Base-by-base conservation (phyloP, 1,140 invertebrate genomes). In the Euglossa dilemma region DNA sequence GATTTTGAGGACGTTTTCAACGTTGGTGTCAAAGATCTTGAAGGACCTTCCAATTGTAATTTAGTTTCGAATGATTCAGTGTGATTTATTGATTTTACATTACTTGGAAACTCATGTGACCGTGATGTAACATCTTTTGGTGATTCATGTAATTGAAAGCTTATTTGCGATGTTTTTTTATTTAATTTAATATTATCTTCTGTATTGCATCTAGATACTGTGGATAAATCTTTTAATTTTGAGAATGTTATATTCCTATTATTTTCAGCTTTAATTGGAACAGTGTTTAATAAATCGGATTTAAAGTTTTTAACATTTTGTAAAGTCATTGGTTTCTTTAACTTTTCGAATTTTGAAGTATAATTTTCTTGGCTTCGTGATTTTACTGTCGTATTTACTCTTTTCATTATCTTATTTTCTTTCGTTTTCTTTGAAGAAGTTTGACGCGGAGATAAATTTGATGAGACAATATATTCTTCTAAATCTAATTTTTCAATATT, bases 1-100 rank as follows among this genome's bases (percentile, higher is more conserved):
- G 91, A 93, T 75, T 83, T 92, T 11, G 86, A 88, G 11, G 78
- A 80, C 12, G 50, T 56, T 11, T n/a, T 80, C 18, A 67, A 67
- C 6, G 61, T 59, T 7, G 43, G 20, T 69, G 67, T 28, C 2
- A 73, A 20, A 20, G 14, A 50, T 63, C 79, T 88, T 0, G 43
- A 45, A 14, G 20, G 63, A 25, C 7, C 61, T 14, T 50, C 66
- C 8, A 50, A 54, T 63, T 78, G 69, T 14, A 56, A 66, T 50
- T 78, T 71, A 23, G 45, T 81, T 28, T 82, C 75, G 7, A 63
- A 16, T 14, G 28, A 61, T 28, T 77, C 7, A 16, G 8, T 43
- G 6, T 11, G 36, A 28, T 61, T 61, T 28, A 50, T 50, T 18
- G 9, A 36, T 20, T 50, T 81, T 23, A 20, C 11, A 67, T 47